phyloP scores from a whole-genome alignment of 2,113 vertebrate genomes.

The Corythornis cristatus region DNA sequence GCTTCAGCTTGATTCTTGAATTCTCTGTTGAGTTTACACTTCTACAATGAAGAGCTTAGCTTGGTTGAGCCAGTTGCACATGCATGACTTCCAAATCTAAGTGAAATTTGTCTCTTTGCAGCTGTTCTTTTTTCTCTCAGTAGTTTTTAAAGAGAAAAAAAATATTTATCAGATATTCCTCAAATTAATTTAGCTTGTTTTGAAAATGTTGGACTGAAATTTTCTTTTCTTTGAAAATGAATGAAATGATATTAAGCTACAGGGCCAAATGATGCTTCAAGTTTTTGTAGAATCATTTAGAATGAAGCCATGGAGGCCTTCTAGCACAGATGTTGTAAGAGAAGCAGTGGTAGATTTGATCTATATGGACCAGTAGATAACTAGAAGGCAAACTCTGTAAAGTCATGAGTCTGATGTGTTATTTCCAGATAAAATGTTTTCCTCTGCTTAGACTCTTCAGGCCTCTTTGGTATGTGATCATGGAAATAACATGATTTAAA shows the following conservation, averaged over 20 bases:
- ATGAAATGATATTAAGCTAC: not conserved
- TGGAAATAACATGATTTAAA: not conserved
- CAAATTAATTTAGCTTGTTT: slow-evolving; percentile 60
- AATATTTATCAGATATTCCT: not conserved
- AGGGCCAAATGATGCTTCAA: not conserved
- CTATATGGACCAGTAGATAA: not conserved
- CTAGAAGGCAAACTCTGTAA: not conserved
- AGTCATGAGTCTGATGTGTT: not conserved
- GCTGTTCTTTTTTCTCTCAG: slow-evolving; percentile 46
- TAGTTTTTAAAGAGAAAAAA: slow-evolving; percentile 36
- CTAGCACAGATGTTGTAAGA: not conserved
- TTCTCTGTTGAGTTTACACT: slow-evolving; percentile 60
- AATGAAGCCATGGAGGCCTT: not conserved
- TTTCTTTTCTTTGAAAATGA: slow-evolving; percentile 22
- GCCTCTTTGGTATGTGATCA: not conserved
- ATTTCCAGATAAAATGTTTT: not conserved
- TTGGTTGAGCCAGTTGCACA: slow-evolving; percentile 57
- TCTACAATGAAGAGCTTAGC: slow-evolving; percentile 66
- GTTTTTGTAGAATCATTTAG: not conserved
- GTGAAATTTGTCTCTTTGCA: slow-evolving; percentile 53
- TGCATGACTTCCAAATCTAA: slow-evolving; percentile 65
- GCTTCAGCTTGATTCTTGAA: slow-evolving; percentile 33
- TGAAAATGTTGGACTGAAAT: slow-evolving; percentile 60
- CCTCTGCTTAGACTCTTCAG: not conserved
- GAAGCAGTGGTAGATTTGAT: not conserved